Base-by-base conservation (phyloP, 2,888 invertebrate genomes). In the Hemithea aestivaria region DNA sequence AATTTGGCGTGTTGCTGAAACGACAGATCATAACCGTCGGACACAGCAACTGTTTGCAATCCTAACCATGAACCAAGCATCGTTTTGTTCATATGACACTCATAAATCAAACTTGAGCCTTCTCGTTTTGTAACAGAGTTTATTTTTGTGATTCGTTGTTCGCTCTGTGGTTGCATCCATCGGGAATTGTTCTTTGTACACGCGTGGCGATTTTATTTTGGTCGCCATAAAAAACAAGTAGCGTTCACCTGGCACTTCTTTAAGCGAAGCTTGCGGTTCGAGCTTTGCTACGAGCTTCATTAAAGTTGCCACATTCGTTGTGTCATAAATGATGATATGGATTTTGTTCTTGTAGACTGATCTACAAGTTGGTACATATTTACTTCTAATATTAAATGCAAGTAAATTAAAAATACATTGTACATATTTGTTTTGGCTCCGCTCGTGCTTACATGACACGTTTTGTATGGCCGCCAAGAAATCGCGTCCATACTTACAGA, bases 1-100 rank as follows among this genome's bases (percentile, higher is more conserved):
- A 82, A 81, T 82, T 81, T 78, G 70, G 79, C 72, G 75, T 78
- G 78, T 74, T 73, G 73, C 68, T 78, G 72, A 74, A 82, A 83
- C 73, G 73, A 70, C 69, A 66, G 73, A 77, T 77, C 79, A 82
- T 82, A 82, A 80, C 81, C 74, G 71, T 81, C 71, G 81, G 79
- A 74, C 75, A 73, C 72, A 76, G 70, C 73, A 73, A 83, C 77
- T 77, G 75, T 77, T 80, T 74, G 79, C 74, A 70, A 73, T 72
- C 67, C 74, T 66, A 68, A 74, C 62, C 66, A 68, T 71, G 69
- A 71, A 72, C 68, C 67, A 61, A 12, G 62, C 64, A 61, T 63
- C 71, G 72, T 76, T 73, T 68, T 64, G 63, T 63, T 69, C 61
- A 46, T 55, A 60, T 57, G 42, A 43, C 38, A 33, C 35, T 35